Base-by-base conservation (phyloP, 2,888 invertebrate species). In the Entomobrya multifasciata region DNA sequence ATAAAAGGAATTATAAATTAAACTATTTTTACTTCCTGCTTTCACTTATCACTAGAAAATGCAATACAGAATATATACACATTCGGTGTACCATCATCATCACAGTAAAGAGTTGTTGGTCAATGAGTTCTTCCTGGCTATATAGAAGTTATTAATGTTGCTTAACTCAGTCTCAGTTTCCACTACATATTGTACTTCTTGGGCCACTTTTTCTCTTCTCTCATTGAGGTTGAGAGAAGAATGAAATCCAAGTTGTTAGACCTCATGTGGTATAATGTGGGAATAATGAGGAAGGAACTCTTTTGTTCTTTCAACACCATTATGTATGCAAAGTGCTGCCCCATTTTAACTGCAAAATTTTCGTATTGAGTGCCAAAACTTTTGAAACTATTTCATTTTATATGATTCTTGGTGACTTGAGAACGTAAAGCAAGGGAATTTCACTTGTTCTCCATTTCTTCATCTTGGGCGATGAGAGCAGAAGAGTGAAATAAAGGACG, bases 331-430 rank as follows among this genome's bases (percentile, higher is more conserved):
- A 87, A 87, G 78, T 87, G 83, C 83, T 87, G 78, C 65, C 83
- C 87, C 83, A 81, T 78, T 79, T 83, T 87, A 87, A 83, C 83
- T 83, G 83, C 74, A 74, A 87, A 87, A 87, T 83, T 87, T 87
- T 87, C 41, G 72, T 87, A 83, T 87, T 83, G 87, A 87, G 87
- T 87, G 87, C 83, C 83, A 83, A 87, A 87, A 85, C 22, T 78
- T 83, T 79, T 79, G 87, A 87, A 87, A 87, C 87, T 87, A 87
- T 87, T 87, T 87, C 83, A 83, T 83, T 87, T 87, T 87, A 77
- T 81, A 80, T 86, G 85, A 85, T 85, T 85, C 70, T 70, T 85
- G 77, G 85, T 85, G 85, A 78, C 85, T 85, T 17, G 78, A 57
- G 17, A 41, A 57, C 70, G 44, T 67, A 70, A 83, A 27, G 20